These are phyloP conservation scores for Smutsia temminckii DNA, from an alignment of 2,797 vertebrate genomes.

Conservation along the genomic window DNA sequence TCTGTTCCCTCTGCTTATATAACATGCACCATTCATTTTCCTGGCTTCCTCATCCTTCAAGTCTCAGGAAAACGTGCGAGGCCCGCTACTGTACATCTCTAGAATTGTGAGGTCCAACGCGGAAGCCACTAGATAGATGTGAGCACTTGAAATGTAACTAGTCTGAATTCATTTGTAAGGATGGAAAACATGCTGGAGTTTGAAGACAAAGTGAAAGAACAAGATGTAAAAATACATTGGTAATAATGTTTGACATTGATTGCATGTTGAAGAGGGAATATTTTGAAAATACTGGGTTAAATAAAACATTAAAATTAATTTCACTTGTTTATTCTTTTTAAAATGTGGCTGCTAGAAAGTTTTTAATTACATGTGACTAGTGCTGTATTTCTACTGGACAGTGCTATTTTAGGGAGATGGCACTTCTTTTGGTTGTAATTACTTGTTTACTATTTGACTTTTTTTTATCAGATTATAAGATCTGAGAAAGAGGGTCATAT, in stretches of 20 bases:
- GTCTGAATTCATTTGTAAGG: neutral
- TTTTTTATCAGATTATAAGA: neutral
- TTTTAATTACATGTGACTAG: neutral
- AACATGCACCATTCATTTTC: neutral
- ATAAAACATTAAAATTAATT: conserved; percentile 14
- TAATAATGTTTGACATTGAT: neutral
- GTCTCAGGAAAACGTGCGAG: neutral
- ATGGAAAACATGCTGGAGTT: neutral
- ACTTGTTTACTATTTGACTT: neutral
- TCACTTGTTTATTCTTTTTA: neutral
- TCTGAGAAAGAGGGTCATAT: neutral
- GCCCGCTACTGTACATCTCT: neutral
- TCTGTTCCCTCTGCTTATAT: neutral
- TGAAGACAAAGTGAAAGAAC: neutral
- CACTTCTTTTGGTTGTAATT: neutral
- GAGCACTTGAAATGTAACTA: neutral
- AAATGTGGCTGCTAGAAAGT: neutral
- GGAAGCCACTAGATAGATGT: neutral
- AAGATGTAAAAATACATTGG: neutral
- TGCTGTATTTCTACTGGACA: neutral
- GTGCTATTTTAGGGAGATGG: neutral
- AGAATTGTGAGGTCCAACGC: rapidly evolving
- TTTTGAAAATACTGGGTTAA: neutral
- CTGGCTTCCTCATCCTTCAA: neutral
- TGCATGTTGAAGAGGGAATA: neutral